Percentiles rank a stretch among this genome's conserved stretches.
phyloP scores from a whole-genome alignment of 2,888 invertebrate genomes.

The Calameuta filiformis region DNA sequence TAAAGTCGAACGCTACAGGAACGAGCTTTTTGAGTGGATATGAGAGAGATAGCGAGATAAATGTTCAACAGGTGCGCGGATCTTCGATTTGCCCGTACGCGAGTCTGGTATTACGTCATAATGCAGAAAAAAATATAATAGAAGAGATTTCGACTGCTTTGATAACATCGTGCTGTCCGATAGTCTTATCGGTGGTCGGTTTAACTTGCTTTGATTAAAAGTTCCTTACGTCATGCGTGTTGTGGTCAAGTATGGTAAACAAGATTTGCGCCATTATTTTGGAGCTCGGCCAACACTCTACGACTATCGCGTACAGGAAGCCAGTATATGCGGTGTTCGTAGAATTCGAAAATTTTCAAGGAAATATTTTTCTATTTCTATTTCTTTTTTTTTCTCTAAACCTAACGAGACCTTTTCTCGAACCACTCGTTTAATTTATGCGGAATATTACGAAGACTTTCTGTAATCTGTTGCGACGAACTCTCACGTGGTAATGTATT shows the following conservation, averaged over 20 bases:
- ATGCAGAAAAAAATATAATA: background rate
- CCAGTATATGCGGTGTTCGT: background rate
- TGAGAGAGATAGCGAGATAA: background rate
- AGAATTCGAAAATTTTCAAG: background rate
- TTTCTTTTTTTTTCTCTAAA: background rate
- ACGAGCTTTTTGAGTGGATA: background rate
- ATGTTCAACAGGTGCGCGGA: background rate
- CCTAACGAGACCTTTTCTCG: background rate
- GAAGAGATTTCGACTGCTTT: background rate
- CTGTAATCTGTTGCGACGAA: background rate
- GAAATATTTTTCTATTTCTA: background rate
- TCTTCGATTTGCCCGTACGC: background rate
- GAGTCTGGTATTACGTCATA: background rate
- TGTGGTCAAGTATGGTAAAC: background rate
- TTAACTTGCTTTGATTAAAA: background rate
- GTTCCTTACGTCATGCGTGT: background rate
- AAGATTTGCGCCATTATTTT: background rate
- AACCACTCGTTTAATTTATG: background rate
- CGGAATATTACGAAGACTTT: background rate
- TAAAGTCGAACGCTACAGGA: background rate
- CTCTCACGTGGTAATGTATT: background rate
- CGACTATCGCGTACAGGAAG: background rate
- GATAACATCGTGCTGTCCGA: background rate
- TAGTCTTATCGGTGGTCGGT: background rate
- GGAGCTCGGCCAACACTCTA: background rate